Evolutionary conservation across 2,888 invertebrate species (phyloP).

Genomic region (Lordiphosa fenestrarum): DNA sequence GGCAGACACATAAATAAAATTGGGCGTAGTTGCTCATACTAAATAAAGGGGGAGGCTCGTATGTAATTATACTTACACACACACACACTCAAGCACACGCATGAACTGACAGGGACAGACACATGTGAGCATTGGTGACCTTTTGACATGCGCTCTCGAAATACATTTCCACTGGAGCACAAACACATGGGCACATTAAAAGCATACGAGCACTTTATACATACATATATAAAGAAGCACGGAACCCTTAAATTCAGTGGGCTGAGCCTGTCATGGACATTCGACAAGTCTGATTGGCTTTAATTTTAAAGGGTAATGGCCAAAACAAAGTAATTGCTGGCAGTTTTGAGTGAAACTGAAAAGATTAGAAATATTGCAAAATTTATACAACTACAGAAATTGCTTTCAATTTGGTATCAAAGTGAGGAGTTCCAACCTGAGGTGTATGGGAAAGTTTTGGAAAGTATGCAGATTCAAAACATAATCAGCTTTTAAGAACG

Average conservation of each 20-base stretch:
- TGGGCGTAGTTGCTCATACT: slow-evolving; percentile 65
- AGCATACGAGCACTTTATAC: background rate
- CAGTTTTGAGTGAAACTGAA: slow-evolving; percentile 19
- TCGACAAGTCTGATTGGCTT: slow-evolving; percentile 29
- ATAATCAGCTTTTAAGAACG: no score
- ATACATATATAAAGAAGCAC: slow-evolving; percentile 11
- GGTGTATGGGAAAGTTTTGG: no score
- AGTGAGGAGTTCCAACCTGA: no score
- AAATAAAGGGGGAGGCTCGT: slow-evolving; percentile 59
- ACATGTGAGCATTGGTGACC: slow-evolving; percentile 55
- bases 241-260: slow-evolving; percentile 46
- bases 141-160: slow-evolving; percentile 74
- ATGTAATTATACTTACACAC: slow-evolving; percentile 57
- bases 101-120: slow-evolving; percentile 18
- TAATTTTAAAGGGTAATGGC: slow-evolving; percentile 16
- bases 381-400: background rate
- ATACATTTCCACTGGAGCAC: slow-evolving; percentile 66
- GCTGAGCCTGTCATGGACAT: slow-evolving; percentile 38
- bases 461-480: no score
- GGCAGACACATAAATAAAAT: slow-evolving; percentile 66
- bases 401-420: no score
- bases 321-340: slow-evolving; percentile 26
- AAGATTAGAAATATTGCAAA: background rate
- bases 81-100: slow-evolving; percentile 21
- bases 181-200: slow-evolving; percentile 35